A percentile compares a stretch with the other conserved stretches of the same genome.
Evolutionary conservation across 2,888 invertebrate genomes (phyloP).

Genomic region (Rhagonycha lutea): DNA sequence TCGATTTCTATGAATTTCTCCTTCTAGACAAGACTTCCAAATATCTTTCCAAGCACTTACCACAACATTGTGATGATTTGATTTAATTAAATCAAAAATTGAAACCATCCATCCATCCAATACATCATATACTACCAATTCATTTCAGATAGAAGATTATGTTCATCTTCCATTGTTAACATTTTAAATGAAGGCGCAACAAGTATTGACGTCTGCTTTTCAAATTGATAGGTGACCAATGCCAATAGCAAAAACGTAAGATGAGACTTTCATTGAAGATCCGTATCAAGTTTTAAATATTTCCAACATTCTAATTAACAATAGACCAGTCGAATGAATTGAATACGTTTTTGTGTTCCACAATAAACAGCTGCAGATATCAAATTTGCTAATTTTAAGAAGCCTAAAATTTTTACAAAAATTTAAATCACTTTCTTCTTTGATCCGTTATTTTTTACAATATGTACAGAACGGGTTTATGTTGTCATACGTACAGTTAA

Average conservation of each 20-base stretch:
- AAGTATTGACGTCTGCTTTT: not conserved
- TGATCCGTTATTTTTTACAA: constrained; percentile 11
- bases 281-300: not conserved
- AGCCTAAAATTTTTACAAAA: not conserved
- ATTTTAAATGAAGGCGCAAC: not conserved
- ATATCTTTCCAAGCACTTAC: no score
- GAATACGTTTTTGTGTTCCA: constrained; percentile 1
- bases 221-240: not conserved
- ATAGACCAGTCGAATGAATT: not conserved
- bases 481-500: constrained; percentile 11
- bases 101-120: no score
- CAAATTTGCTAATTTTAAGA: not conserved
- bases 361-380: constrained; percentile 5
- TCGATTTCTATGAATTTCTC: no score
- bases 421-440: constrained; percentile 16
- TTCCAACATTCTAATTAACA: not conserved
- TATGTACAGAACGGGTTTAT: constrained; percentile 17
- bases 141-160: no score
- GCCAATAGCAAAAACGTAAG: not conserved
- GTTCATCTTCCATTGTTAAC: not conserved
- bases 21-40: no score
- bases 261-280: not conserved
- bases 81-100: no score
- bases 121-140: no score
- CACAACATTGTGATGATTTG: no score